Conservation (phyloP, 2,113 vertebrate species). For the Notarius quadriscutis region DNA sequence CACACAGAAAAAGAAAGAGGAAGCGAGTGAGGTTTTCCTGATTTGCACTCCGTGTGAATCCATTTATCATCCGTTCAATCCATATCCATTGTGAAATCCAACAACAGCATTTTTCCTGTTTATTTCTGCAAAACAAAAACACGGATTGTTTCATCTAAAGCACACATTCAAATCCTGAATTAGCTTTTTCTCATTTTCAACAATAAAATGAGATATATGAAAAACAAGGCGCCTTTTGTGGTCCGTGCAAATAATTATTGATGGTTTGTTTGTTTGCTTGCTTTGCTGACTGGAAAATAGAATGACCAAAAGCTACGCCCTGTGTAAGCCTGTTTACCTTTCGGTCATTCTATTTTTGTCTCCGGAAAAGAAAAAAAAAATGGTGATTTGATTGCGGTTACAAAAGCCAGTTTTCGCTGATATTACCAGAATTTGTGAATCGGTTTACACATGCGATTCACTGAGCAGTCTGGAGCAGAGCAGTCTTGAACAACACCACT, state of each 20-base stretch:
- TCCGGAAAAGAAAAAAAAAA: neutral
- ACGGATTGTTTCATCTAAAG: neutral
- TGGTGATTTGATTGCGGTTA: neutral
- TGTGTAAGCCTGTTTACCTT: neutral
- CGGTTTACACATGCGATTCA: neutral
- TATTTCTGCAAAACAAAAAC: neutral
- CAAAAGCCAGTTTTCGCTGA: neutral
- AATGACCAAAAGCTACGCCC: neutral
- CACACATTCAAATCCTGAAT: neutral
- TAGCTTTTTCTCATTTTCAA: neutral
- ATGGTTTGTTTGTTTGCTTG: neutral
- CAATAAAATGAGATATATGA: neutral
- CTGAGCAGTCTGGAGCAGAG: neutral
- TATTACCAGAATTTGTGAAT: neutral
- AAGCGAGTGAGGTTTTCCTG: neutral
- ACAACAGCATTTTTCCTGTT: neutral
- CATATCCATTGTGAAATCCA: neutral
- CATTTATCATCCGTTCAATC: neutral
- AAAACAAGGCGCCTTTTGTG: neutral
- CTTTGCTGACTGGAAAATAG: neutral
- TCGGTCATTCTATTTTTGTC: neutral
- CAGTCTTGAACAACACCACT: neutral
- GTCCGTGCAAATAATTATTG: neutral
- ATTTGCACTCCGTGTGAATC: neutral
- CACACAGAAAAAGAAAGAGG: neutral